Evolutionary conservation across 1,140 invertebrate species (phyloP).

Genomic region (Diorhabda sublineata): DNA sequence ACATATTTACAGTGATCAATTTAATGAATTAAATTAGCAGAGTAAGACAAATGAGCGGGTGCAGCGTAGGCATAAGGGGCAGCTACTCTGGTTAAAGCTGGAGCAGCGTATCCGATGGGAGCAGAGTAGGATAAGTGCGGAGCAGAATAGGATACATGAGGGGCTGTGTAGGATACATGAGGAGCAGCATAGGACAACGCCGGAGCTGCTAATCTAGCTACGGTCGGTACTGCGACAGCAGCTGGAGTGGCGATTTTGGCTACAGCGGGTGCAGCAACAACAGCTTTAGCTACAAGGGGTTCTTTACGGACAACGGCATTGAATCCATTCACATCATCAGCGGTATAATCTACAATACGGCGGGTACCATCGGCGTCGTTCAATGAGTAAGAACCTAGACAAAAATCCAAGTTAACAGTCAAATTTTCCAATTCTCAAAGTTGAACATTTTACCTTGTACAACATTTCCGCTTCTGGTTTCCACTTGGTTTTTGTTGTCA

Average conservation of each 20-base stretch:
- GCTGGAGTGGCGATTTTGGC: neutral
- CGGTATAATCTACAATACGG: slow-evolving; percentile 61
- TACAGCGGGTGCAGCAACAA: slow-evolving; percentile 26
- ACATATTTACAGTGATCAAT: neutral
- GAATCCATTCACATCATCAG: slow-evolving; percentile 55
- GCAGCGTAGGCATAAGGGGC: neutral
- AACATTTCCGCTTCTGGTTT: slow-evolving; percentile 58
- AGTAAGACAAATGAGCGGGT: neutral
- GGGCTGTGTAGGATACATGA: neutral
- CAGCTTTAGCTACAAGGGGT: slow-evolving; percentile 30
- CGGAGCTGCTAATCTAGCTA: neutral
- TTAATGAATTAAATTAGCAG: neutral
- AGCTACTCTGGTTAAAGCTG: neutral
- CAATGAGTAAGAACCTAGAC: slow-evolving; percentile 50
- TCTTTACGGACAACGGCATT: slow-evolving; percentile 49
- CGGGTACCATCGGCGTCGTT: slow-evolving; percentile 58
- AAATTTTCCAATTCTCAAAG: too few relatives aligned
- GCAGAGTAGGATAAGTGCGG: neutral
- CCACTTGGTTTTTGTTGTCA: slow-evolving; percentile 57
- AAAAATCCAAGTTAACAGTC: too few relatives aligned
- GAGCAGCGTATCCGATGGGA: neutral
- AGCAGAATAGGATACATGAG: neutral
- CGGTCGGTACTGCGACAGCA: too few relatives aligned
- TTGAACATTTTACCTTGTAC: slow-evolving; percentile 52
- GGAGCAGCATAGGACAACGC: neutral